These are phyloP conservation scores for Hirtodrosophila histrioides DNA, from an alignment of 2,888 invertebrate genomes.

Conservation along the genomic window DNA sequence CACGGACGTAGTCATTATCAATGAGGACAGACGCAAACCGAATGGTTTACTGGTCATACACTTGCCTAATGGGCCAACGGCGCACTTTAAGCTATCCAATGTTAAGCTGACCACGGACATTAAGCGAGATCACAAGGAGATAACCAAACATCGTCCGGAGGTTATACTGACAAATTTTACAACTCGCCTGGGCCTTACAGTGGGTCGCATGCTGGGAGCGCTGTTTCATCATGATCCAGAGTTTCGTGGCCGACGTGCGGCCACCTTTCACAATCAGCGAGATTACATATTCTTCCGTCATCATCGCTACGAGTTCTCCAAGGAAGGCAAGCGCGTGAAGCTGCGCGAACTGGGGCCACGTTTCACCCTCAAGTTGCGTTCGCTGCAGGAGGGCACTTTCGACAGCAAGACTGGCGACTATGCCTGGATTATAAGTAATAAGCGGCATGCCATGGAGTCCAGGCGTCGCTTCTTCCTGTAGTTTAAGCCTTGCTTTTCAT, in stretches of 20 bases:
- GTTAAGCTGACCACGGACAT: slow-evolving; percentile 95
- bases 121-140: slow-evolving; percentile 90
- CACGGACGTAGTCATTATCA: slow-evolving; percentile 96
- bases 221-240: slow-evolving; percentile 98
- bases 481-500: slow-evolving; percentile 37
- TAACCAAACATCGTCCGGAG: slow-evolving; percentile 95
- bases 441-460: slow-evolving; percentile 97
- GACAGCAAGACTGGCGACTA: slow-evolving; percentile 98
- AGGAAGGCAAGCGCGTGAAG: slow-evolving; percentile 89
- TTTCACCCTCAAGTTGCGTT: not conserved
- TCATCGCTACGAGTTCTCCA: slow-evolving; percentile 97
- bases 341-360: slow-evolving; percentile 82
- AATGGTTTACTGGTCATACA: slow-evolving; percentile 97
- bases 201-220: slow-evolving; percentile 96
- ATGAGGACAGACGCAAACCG: slow-evolving; percentile 96
- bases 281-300: slow-evolving; percentile 99
- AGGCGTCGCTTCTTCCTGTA: slow-evolving; percentile 96
- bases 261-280: slow-evolving; percentile 99
- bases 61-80: slow-evolving; percentile 98
- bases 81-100: slow-evolving; percentile 96
- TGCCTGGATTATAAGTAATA: slow-evolving; percentile 96
- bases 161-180: slow-evolving; percentile 98
- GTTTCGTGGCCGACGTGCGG: slow-evolving; percentile 95
- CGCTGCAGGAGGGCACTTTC: slow-evolving; percentile 94
- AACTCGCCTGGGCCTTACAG: slow-evolving; percentile 95